Base-by-base conservation (phyloP, 2,888 invertebrate species). In the Clistopyga incitator region DNA sequence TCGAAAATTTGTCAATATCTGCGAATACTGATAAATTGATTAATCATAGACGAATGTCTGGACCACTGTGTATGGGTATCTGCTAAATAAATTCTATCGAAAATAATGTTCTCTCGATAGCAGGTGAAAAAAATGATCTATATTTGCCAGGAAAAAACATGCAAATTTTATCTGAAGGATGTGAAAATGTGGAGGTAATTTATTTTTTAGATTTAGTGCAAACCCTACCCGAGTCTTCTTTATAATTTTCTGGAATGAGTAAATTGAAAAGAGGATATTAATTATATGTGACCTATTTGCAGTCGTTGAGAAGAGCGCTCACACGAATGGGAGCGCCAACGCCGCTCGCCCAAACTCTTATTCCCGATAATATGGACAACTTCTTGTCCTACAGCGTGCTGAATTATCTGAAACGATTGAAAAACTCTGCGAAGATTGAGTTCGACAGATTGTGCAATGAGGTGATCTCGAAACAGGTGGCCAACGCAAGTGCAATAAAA, bases 381-480 rank as follows among this genome's bases (percentile, higher is more conserved):
- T 97, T 97, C 85, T 95, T 99, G 82, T 98, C 98, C 91, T 98
- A 97, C 93, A 97, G 97, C 82, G 98, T 99, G 61, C 95, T 98
- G 84, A 98, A 98, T 93, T 98, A 99, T 93, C 94, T 99, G 91
- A 99, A 99, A 94, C 96, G 98, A 93, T 95, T 99, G 89, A 99
- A 99, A 94, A 98, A 98, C 93, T 97, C 98, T 93, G 98, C 98
- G 23, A 98, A 98, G 93, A 95, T 96, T 75, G 98, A 98, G 92
- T 98, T 97, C 91, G 98, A 98, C 92, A 96, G 97, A 91, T 94
- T 98, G 56, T 98, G 98, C 89, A 95, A 96, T 84, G 97, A 97
- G 90, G 97, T 97, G 84, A 95, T 96, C 87, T 96, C 96, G 87
- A 95, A 96, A 85, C 95, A 95, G 89, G 93, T 92, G 2, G 90